A percentile compares a stretch with the other conserved stretches of the same genome.
Conservation (phyloP, 64 coral and sea anemone genomes). For the Cladopsammia gracilis region DNA sequence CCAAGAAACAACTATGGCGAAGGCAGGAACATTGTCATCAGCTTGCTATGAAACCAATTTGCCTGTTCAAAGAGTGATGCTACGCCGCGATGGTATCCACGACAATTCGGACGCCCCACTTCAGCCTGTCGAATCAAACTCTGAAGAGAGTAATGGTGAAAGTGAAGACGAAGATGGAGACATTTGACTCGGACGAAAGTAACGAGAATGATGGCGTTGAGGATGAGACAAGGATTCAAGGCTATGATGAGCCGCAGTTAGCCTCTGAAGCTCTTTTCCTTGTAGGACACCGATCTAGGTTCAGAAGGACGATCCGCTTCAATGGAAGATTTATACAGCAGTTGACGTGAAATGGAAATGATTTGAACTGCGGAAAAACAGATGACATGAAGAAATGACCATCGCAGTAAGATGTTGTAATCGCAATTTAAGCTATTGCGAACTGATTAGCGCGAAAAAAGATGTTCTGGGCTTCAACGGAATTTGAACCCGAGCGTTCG, state of each 20-base stretch:
- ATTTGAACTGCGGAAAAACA: too few relatives aligned
- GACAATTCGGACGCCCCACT: constrained; percentile 2
- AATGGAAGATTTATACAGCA: constrained; percentile 50
- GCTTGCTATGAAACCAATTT: not conserved
- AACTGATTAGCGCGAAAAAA: too few relatives aligned
- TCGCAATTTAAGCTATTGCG: too few relatives aligned
- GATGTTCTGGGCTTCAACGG: too few relatives aligned
- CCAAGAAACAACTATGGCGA: constrained; percentile 56
- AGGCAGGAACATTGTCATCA: constrained; percentile 31
- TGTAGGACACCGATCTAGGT: constrained; percentile 19
- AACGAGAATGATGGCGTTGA: constrained; percentile 29
- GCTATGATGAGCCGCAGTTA: not conserved
- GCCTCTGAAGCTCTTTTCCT: constrained; percentile 37
- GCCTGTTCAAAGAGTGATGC: constrained; percentile 35
- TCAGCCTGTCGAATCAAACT: constrained; percentile 31
- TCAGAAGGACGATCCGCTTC: constrained; percentile 26
- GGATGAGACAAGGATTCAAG: constrained; percentile 9
- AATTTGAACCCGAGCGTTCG: too few relatives aligned
- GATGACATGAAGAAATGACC: too few relatives aligned
- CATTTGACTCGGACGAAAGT: constrained; percentile 3
- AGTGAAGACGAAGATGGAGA: constrained; percentile 20
- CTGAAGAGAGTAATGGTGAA: constrained; percentile 35
- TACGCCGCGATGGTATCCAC: constrained; percentile 32
- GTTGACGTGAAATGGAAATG: too few relatives aligned
- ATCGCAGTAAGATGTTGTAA: too few relatives aligned